Base-by-base conservation (phyloP, 1,140 invertebrate species). In the Pseudomyrmex gracilis region DNA sequence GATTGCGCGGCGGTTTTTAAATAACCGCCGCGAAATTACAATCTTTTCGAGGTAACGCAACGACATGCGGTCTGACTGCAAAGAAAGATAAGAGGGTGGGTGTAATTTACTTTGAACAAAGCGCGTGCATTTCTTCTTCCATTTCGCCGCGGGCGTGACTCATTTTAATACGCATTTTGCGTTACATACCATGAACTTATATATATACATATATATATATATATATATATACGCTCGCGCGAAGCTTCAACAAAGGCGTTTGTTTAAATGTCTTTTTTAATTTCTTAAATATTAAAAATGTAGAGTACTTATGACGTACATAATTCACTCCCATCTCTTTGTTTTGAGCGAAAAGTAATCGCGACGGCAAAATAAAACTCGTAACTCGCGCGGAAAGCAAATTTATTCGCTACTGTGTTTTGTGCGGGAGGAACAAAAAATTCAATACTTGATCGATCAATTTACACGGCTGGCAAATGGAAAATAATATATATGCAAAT, bases 71-170 rank as follows among this genome's bases (percentile, higher is more conserved):
- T 80, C 76, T 70, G 76, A 71, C 76, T 71, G 73, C 15, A 76
- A 80, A 80, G 76, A 55, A 80, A 80, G 67, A 80, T 80, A 80
- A 80, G 76, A 70, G 76, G 45, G 71, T 17, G 66, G 20, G 43
- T n/a, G 76, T 80, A 80, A 80, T 80, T 80, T 80, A 80, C 76
- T 80, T 80, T 80, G 68, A 70, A 80, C 66, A 80, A 80, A 80
- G 76, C 76, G 76, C 76, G 71, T 71, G 58, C 76, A 57, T 80
- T 80, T 80, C 76, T 70, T 80, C 66, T 80, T 24, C 51, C 55
- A 80, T 78, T 78, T 58, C 34, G 66, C 76, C 76, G 53, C 66
- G 15, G 67, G 76, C 66, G 76, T 70, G 76, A 80, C 66, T 80
- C 76, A 70, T 80, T 80, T 80, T 80, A 80, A 80, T 80, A 71